phyloP scores from a whole-genome alignment of 2,888 invertebrate genomes.

The Drosophila paranaensis region DNA sequence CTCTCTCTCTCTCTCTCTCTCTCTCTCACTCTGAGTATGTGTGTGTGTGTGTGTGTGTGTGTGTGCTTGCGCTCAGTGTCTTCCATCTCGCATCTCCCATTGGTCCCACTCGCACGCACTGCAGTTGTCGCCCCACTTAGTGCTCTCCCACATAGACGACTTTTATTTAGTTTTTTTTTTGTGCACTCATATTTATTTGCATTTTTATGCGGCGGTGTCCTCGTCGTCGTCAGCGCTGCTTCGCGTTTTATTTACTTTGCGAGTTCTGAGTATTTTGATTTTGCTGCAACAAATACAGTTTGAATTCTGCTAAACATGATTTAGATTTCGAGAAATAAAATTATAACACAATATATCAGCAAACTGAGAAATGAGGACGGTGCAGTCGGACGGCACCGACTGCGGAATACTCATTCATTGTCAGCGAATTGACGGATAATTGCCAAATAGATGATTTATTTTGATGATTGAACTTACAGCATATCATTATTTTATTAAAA shows the following conservation, averaged over 20 bases:
- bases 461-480: too few relatives aligned
- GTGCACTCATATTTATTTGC: constrained; percentile 55
- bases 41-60: constrained; percentile 10
- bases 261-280: constrained; percentile 35
- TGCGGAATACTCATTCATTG: too few relatives aligned
- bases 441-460: too few relatives aligned
- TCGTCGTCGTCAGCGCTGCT: constrained; percentile 19
- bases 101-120: constrained; percentile 44
- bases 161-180: constrained; percentile 18
- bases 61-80: constrained; percentile 19
- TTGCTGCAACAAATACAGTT: constrained; percentile 40
- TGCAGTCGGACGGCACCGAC: too few relatives aligned
- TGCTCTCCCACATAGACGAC: constrained; percentile 46
- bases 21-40: background rate
- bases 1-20: background rate
- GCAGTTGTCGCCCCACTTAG: constrained; percentile 55
- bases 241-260: constrained; percentile 51
- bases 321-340: background rate
- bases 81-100: constrained; percentile 48
- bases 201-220: constrained; percentile 61
- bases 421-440: too few relatives aligned
- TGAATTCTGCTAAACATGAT: background rate
- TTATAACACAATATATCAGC: background rate
- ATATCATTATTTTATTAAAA: too few relatives aligned
- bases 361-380: too few relatives aligned